phyloP scores from a whole-genome alignment of 2,888 invertebrate species.

The Gryllus longicercus region DNA sequence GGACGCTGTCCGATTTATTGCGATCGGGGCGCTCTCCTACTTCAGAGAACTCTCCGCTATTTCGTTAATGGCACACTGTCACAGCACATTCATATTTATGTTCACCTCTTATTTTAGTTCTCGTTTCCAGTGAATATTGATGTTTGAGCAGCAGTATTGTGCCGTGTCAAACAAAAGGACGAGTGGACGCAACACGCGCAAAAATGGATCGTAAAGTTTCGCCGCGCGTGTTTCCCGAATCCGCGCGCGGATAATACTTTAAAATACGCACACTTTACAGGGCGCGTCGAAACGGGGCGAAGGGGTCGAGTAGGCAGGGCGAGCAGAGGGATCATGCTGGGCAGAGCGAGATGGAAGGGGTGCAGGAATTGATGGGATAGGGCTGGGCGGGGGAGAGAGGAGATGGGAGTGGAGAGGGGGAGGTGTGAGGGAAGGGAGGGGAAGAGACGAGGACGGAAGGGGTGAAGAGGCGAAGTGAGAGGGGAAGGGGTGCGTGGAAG shows the following conservation, averaged over 20 bases:
- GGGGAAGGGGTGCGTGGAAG: neutral
- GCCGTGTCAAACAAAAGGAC: neutral
- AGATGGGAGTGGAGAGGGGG: no score
- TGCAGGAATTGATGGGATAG: no score
- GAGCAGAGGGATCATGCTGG: no score
- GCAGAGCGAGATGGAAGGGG: no score
- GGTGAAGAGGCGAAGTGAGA: no score
- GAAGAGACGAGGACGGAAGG: no score
- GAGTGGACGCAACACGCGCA: neutral
- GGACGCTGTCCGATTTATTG: neutral
- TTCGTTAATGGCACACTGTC: neutral
- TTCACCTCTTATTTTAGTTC: neutral
- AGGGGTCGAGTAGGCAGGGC: neutral
- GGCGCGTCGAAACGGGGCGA: neutral
- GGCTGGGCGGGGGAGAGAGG: no score
- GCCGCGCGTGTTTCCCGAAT: neutral
- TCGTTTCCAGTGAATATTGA: neutral
- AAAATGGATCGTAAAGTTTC: neutral
- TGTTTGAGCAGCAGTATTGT: neutral
- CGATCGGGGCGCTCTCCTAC: neutral
- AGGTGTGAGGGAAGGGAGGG: no score
- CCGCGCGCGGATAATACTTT: neutral
- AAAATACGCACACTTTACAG: neutral
- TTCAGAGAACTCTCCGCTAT: neutral
- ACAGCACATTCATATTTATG: neutral